Conservation (phyloP, 1,140 invertebrate species). For the Lethocerus indicus region DNA sequence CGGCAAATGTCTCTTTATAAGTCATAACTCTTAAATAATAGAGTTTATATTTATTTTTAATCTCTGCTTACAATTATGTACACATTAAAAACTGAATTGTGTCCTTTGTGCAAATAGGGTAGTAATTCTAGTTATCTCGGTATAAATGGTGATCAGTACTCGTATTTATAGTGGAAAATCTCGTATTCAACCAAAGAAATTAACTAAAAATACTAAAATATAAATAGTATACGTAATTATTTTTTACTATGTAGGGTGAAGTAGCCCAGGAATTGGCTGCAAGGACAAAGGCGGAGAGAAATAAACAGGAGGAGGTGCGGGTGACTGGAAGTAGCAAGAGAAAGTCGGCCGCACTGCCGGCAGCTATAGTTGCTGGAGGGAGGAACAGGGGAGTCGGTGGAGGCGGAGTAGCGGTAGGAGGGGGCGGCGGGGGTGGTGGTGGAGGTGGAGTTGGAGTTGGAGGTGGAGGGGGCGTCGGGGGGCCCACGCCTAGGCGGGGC, state of each 20-base stretch:
- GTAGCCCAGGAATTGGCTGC: constrained; percentile 20
- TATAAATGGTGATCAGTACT: no score
- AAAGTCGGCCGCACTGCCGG: constrained; percentile 31
- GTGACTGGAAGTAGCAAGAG: constrained; percentile 33
- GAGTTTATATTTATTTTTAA: no score
- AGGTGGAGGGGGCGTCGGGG: background rate
- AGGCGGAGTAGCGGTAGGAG: constrained; percentile 12
- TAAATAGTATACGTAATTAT: background rate
- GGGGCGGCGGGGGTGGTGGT: constrained; percentile 15
- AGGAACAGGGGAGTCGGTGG: constrained; percentile 15
- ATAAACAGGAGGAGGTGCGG: constrained; percentile 50
- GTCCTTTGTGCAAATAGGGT: no score
- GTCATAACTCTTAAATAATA: no score
- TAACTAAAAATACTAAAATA: no score
- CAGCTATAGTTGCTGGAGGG: constrained; percentile 24
- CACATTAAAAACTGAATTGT: no score
- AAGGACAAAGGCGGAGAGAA: constrained; percentile 46
- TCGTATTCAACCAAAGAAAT: no score
- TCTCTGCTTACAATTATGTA: no score
- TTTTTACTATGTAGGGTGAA: constrained; percentile 12
- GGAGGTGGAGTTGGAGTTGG: constrained; percentile 7
- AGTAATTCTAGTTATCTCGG: no score
- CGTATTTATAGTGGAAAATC: no score
- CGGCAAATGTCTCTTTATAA: no score
- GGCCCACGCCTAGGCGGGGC: constrained; percentile 8